These are phyloP conservation scores for Clepsis dumicolana DNA, from an alignment of 2,888 invertebrate genomes.

Conservation along the genomic window DNA sequence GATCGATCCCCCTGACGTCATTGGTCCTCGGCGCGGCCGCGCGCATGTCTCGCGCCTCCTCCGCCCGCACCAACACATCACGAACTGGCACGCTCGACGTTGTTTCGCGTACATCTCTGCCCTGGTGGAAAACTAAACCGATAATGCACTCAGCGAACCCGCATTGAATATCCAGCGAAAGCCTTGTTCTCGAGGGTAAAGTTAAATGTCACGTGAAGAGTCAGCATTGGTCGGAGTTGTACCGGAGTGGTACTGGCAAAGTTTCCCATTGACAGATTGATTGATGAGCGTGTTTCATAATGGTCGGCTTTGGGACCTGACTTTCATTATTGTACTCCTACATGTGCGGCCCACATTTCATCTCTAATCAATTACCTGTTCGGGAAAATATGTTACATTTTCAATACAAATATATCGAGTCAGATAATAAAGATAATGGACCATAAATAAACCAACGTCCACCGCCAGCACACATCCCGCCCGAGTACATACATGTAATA, in stretches of 20 bases:
- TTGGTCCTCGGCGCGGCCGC: conserved; percentile 52
- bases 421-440: conserved; percentile 8
- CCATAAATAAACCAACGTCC: not conserved
- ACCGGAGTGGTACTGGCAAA: conserved; percentile 54
- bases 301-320: conserved; percentile 42
- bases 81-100: not conserved
- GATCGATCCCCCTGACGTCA: conserved; percentile 83
- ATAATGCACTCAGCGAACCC: not conserved
- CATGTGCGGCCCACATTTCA: not conserved
- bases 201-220: conserved; percentile 37
- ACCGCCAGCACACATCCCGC: not conserved
- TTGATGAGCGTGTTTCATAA: conserved; percentile 60
- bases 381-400: not conserved
- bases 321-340: not conserved
- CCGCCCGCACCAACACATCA: conserved; percentile 21
- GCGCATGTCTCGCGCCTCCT: conserved; percentile 54
- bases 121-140: not conserved
- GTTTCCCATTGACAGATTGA: conserved; percentile 76
- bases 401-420: not conserved
- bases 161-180: conserved; percentile 37
- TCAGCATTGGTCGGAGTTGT: conserved; percentile 49
- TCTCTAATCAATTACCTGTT: conserved; percentile 4
- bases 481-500: not conserved
- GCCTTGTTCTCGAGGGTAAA: not conserved
- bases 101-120: conserved; percentile 51